Conservation (phyloP, 2,797 vertebrate genomes). For the Karalla daura region DNA sequence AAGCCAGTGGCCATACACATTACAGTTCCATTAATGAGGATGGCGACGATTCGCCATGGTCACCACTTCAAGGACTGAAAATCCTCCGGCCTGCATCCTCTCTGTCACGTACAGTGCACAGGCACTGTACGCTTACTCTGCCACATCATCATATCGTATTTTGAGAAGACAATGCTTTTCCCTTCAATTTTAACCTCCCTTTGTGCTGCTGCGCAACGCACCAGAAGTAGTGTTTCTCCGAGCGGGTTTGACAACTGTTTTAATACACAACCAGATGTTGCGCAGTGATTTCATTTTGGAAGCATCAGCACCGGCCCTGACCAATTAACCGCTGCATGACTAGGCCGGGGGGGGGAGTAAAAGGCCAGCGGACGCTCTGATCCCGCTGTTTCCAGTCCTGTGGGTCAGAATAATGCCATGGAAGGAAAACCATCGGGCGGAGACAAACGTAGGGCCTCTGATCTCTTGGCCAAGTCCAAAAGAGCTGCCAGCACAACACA, state of each 20-base stretch:
- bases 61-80: background rate
- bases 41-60: slow-evolving; percentile 6
- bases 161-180: background rate
- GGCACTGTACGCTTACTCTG: no score
- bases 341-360: slow-evolving; percentile 11
- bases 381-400: slow-evolving; percentile 51
- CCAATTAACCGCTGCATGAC: slow-evolving; percentile 44
- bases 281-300: slow-evolving; percentile 42
- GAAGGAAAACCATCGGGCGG: slow-evolving; percentile 64
- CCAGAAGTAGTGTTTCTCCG: background rate
- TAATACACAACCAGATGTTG: slow-evolving; percentile 57
- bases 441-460: slow-evolving; percentile 44
- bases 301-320: slow-evolving; percentile 15
- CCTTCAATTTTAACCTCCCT: background rate
- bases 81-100: background rate
- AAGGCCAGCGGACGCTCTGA: slow-evolving; percentile 27
- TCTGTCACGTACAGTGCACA: no score
- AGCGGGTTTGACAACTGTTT: slow-evolving; percentile 27
- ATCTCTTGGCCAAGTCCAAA: slow-evolving; percentile 63
- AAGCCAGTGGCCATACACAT: background rate
- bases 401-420: slow-evolving; percentile 62
- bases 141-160: background rate
- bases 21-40: background rate
- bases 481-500: slow-evolving; percentile 70
- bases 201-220: slow-evolving; percentile 53